A percentile compares a stretch with the other conserved stretches of the same genome.
Evolutionary conservation across 2,888 invertebrate genomes (phyloP).

Genomic region (Netelia virgata): DNA sequence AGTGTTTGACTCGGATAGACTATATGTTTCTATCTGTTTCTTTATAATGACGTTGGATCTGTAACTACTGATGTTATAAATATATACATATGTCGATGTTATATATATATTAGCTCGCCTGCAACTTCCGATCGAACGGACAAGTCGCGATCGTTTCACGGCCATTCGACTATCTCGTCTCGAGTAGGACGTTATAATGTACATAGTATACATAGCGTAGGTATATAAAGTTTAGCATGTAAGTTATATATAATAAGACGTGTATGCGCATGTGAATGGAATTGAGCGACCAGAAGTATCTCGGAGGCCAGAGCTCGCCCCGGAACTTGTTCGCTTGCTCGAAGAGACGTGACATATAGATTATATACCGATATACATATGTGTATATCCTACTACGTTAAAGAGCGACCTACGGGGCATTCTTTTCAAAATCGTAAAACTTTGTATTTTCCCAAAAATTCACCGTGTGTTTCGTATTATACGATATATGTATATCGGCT

Average conservation of each 20-base stretch:
- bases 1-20: slow-evolving; percentile 6
- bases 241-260: not conserved
- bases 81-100: not conserved
- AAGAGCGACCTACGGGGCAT: too few species aligned
- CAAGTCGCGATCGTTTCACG: slow-evolving; percentile 52
- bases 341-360: not conserved
- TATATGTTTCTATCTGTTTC: not conserved
- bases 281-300: slow-evolving; percentile 18
- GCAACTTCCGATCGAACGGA: slow-evolving; percentile 40
- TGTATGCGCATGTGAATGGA: not conserved
- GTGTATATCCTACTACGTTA: not conserved
- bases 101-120: slow-evolving; percentile 1
- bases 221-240: slow-evolving; percentile 4
- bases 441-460: too few species aligned
- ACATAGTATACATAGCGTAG: not conserved
- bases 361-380: not conserved
- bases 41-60: not conserved
- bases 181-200: slow-evolving; percentile 6
- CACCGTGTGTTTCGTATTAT: too few species aligned
- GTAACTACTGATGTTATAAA: not conserved
- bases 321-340: slow-evolving; percentile 18
- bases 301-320: slow-evolving; percentile 36
- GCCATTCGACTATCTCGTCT: slow-evolving; percentile 56
- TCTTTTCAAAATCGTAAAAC: too few species aligned
- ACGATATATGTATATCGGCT: too few species aligned